These are phyloP conservation scores for Callosobruchus maculatus DNA, from an alignment of 2,888 invertebrate species.

Conservation along the genomic window DNA sequence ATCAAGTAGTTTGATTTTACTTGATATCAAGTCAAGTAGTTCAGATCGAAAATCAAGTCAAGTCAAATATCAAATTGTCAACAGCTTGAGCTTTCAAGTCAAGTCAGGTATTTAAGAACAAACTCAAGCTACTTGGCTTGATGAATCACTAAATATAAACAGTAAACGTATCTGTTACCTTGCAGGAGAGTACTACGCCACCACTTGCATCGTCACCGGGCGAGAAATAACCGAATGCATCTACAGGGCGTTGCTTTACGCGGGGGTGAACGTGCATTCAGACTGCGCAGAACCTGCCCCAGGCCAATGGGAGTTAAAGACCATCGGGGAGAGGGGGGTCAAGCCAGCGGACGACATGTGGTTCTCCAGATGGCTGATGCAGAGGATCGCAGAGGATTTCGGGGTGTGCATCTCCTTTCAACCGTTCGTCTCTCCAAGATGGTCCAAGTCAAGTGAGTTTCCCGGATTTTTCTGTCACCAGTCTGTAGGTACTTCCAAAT, in stretches of 20 bases:
- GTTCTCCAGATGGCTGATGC: conserved; percentile 58
- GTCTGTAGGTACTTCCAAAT: too few species aligned
- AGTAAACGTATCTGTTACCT: not conserved
- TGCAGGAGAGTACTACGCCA: not conserved
- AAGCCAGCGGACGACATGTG: conserved; percentile 60
- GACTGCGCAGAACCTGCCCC: conserved; percentile 83
- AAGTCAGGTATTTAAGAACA: too few species aligned
- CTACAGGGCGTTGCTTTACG: conserved; percentile 71
- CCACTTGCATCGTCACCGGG: conserved; percentile 63
- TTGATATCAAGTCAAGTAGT: too few species aligned
- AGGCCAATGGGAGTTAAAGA: conserved; percentile 68
- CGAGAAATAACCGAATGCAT: conserved; percentile 82
- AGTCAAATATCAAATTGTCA: too few species aligned
- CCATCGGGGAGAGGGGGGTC: conserved; percentile 62
- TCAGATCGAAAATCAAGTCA: too few species aligned
- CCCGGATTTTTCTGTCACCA: too few species aligned
- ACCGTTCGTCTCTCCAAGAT: conserved; percentile 53
- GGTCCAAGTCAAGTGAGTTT: conserved; percentile 59
- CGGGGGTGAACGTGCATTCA: conserved; percentile 74
- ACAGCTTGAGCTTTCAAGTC: too few species aligned
- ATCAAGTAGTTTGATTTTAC: too few species aligned
- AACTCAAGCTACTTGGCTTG: too few species aligned
- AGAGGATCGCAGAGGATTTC: conserved; percentile 59
- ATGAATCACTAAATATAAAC: too few species aligned
- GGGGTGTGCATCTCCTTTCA: conserved; percentile 57